A percentile compares a stretch with the other conserved stretches of the same genome.
phyloP scores from a whole-genome alignment of 92 coral and sea anemone species.

The Heteractis magnifica region DNA sequence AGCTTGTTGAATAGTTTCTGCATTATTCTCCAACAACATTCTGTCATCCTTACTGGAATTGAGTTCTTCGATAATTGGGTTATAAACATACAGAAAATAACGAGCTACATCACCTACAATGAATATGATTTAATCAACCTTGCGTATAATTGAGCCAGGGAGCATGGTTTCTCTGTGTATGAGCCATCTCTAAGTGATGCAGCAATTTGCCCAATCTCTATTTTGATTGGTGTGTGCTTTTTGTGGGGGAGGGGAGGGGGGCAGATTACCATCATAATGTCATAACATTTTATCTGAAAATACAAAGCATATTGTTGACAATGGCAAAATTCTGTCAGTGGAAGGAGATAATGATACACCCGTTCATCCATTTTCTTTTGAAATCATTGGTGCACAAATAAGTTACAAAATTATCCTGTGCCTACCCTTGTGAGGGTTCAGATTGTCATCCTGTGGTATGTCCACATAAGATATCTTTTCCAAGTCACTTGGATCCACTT shows the following conservation, averaged over 20 bases:
- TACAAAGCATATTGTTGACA: no score
- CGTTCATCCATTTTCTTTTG: no score
- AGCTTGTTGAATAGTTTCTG: neutral
- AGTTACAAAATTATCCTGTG: constrained; percentile 3
- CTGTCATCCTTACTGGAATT: neutral
- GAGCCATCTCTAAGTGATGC: no score
- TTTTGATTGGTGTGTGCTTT: no score
- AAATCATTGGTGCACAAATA: no score
- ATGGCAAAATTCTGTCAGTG: no score
- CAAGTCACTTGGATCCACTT: constrained; percentile 65
- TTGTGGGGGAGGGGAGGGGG: no score
- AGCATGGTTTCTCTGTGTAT: no score
- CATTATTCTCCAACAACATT: neutral
- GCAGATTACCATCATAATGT: no score
- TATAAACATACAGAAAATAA: constrained; percentile 65
- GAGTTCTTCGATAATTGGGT: constrained; percentile 31
- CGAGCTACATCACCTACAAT: constrained; percentile 65
- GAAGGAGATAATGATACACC: no score
- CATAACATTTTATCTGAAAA: no score
- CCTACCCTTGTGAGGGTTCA: constrained; percentile 93
- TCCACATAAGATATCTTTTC: constrained; percentile 64
- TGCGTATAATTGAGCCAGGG: neutral
- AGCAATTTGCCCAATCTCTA: no score
- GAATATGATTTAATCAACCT: neutral
- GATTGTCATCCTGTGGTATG: constrained; percentile 75